Evolutionary conservation across 2,797 vertebrate genomes (phyloP).

Genomic region (Fundulus diaphanus): DNA sequence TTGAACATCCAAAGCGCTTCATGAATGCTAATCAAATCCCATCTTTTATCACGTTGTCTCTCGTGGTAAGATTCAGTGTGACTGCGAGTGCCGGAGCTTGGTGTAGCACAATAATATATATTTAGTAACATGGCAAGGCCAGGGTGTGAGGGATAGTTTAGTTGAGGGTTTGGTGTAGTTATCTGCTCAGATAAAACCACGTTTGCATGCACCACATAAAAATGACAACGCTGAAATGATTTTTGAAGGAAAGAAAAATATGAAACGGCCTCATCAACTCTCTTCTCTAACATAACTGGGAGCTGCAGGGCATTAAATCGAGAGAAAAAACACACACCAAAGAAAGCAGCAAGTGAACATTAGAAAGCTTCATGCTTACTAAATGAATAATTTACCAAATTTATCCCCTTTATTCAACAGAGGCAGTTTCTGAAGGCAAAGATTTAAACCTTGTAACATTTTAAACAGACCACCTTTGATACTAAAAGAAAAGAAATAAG

Average conservation of each 20-base stretch:
- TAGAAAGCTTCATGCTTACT: conserved; percentile 69
- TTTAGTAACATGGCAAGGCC: conserved; percentile 61
- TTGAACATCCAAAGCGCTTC: conserved; percentile 69
- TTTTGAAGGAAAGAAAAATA: conserved; percentile 21
- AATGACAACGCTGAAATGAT: conserved; percentile 66
- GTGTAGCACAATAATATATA: conserved; percentile 51
- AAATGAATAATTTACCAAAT: conserved; percentile 77
- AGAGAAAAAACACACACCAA: conserved; percentile 31
- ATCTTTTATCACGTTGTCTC: conserved; percentile 70
- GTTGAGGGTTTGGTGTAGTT: conserved; percentile 52
- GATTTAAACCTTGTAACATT: conserved; percentile 47
- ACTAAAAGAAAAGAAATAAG: conserved; percentile 17
- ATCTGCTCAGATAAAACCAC: conserved; percentile 66
- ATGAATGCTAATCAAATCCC: conserved; percentile 70
- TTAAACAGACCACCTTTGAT: conserved; percentile 35
- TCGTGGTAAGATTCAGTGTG: conserved; percentile 59
- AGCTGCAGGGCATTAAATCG: conserved; percentile 57
- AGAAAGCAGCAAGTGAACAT: conserved; percentile 52
- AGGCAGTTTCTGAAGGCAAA: conserved; percentile 48
- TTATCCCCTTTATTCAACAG: conserved; percentile 66
- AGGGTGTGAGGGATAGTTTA: conserved; percentile 48
- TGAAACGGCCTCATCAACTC: conserved; percentile 61
- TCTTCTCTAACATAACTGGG: conserved; percentile 55
- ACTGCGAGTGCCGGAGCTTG: conserved; percentile 64
- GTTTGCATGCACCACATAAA: conserved; percentile 40